These are phyloP conservation scores for Notodonta dromedarius DNA, from an alignment of 2,888 invertebrate species.

Conservation along the genomic window DNA sequence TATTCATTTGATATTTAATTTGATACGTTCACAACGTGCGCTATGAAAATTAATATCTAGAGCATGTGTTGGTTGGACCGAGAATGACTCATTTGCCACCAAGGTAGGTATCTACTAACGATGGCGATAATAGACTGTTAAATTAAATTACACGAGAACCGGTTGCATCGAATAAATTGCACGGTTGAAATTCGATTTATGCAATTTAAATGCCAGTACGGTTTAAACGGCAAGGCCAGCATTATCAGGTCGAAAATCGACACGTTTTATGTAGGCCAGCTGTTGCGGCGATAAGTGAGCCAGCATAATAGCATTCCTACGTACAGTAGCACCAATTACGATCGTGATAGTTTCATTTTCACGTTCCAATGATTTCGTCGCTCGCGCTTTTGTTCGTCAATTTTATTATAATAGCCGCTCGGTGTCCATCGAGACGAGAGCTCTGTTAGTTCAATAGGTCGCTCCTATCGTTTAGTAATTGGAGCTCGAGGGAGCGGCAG, in stretches of 20 bases:
- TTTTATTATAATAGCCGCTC: constrained; percentile 58
- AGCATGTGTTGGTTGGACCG: constrained; percentile 44
- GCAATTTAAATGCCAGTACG: constrained; percentile 74
- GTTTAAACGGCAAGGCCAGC: constrained; percentile 74
- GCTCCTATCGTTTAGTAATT: constrained; percentile 38
- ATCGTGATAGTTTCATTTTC: constrained; percentile 78
- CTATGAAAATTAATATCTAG: constrained; percentile 53
- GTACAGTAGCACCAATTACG: constrained; percentile 72
- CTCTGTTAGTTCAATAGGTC: constrained; percentile 60
- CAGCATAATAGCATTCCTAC: constrained; percentile 69
- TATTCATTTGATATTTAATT: constrained; percentile 38
- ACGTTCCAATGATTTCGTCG: constrained; percentile 71
- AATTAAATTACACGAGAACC: constrained; percentile 68
- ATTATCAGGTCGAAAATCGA: constrained; percentile 76
- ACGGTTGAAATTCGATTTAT: constrained; percentile 65
- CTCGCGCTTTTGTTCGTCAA: constrained; percentile 65
- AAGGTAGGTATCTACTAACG: constrained; percentile 33
- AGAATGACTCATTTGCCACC: constrained; percentile 61
- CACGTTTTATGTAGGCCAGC: constrained; percentile 76
- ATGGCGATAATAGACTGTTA: constrained; percentile 55
- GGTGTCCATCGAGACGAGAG: constrained; percentile 53
- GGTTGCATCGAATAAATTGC: constrained; percentile 69
- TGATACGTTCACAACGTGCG: constrained; percentile 39
- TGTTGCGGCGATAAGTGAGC: constrained; percentile 61
- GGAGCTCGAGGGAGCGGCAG: constrained; percentile 32